phyloP scores from a whole-genome alignment of 2,113 vertebrate species.

The Xyrauchen texanus region DNA sequence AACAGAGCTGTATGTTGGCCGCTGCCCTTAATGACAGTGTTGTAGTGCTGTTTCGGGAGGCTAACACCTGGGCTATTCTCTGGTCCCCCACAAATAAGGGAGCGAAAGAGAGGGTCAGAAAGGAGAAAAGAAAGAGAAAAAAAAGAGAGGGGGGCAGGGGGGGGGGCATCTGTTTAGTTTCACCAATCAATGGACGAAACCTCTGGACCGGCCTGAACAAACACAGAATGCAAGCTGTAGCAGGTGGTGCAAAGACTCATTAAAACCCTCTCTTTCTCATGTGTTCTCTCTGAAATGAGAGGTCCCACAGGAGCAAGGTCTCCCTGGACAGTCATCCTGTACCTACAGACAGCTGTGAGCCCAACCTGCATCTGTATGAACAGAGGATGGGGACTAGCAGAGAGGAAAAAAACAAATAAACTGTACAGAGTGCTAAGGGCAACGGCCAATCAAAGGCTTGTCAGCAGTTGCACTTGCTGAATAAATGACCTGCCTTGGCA shows the following conservation, averaged over 20 bases:
- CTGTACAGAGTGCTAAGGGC: conserved; percentile 74
- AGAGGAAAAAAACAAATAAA: conserved; percentile 70
- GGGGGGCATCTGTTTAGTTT: conserved; percentile 50
- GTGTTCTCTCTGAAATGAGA: conserved; percentile 54
- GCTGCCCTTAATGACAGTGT: conserved; percentile 17
- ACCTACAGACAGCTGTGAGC: conserved; percentile 42
- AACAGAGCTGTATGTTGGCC: not conserved
- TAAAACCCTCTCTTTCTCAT: conserved; percentile 61
- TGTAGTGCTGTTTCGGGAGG: conserved; percentile 4
- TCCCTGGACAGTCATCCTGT: conserved; percentile 62
- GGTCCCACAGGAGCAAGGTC: conserved; percentile 81
- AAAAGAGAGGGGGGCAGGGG: not conserved
- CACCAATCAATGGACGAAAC: conserved; percentile 71
- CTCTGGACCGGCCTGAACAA: conserved; percentile 75
- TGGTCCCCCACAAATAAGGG: not conserved
- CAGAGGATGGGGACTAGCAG: not conserved
- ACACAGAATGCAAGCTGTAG: conserved; percentile 73
- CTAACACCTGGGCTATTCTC: conserved; percentile 43
- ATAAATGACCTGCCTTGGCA: conserved; percentile 92
- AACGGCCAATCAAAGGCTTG: conserved; percentile 82
- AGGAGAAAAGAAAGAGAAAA: conserved; percentile 4
- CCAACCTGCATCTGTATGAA: conserved; percentile 21
- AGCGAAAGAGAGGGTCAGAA: not conserved
- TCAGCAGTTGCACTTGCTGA: conserved; percentile 74
- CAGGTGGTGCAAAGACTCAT: conserved; percentile 82